Conservation (phyloP, 2,113 vertebrate genomes). For the Lepus americanus region DNA sequence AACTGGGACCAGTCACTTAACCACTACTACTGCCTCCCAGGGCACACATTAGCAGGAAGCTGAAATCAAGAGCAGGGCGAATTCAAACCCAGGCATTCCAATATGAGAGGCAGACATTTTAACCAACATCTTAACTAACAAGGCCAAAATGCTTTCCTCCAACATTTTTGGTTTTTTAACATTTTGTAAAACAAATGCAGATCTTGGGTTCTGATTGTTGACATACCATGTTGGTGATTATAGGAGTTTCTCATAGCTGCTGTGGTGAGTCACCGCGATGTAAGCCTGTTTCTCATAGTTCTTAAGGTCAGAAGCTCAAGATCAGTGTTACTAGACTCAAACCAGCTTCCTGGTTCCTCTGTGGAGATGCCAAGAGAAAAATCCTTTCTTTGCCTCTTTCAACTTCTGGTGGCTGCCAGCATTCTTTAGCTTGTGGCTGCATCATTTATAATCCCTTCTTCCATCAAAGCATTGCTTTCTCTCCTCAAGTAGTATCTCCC, state of each 20-base stretch:
- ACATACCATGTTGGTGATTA: neutral
- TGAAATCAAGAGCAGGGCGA: too few relatives aligned
- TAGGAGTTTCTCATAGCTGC: slow-evolving; percentile 10
- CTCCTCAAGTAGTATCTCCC: neutral
- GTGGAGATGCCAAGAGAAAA: neutral
- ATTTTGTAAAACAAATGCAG: slow-evolving; percentile 10
- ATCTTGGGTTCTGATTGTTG: neutral
- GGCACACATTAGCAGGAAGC: too few relatives aligned
- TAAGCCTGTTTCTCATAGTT: neutral
- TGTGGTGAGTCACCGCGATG: neutral
- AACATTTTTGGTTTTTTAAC: neutral
- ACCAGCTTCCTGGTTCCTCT: neutral
- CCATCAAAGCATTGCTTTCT: neutral
- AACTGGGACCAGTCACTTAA: too few relatives aligned
- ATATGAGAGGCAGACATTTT: too few relatives aligned
- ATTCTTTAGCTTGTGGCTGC: neutral
- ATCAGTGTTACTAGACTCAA: slow-evolving; percentile 3
- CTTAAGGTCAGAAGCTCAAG: neutral
- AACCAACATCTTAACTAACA: too few relatives aligned
- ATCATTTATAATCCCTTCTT: neutral
- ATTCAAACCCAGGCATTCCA: too few relatives aligned
- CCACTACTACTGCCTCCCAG: too few relatives aligned
- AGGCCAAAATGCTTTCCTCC: too few relatives aligned
- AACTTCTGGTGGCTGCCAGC: neutral
- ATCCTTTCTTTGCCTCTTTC: neutral